Evolutionary conservation across 2,797 vertebrate genomes (phyloP).

Genomic region (Sebastes steindachneri): DNA sequence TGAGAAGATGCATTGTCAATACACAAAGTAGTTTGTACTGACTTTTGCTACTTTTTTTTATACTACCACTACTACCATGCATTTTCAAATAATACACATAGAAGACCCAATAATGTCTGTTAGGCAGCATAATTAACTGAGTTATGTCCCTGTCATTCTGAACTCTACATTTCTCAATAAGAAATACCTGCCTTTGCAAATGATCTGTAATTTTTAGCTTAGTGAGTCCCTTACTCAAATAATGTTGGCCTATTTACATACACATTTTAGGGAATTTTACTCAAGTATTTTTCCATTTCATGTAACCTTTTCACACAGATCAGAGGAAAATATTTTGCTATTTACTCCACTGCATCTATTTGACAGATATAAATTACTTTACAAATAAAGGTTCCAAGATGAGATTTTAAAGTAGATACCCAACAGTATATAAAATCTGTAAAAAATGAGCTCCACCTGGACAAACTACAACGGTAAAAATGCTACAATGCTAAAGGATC

Average conservation of each 20-base stretch:
- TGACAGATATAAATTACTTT: not conserved
- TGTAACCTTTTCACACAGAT: not conserved
- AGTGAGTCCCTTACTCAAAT: not conserved
- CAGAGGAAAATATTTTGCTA: no score
- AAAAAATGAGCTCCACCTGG: not conserved
- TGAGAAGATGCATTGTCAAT: not conserved
- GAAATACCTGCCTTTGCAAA: not conserved
- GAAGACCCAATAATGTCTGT: not conserved
- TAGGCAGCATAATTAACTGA: not conserved
- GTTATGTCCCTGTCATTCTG: not conserved
- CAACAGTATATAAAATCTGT: not conserved
- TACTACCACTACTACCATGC: not conserved
- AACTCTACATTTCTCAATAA: not conserved
- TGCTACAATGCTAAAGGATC: not conserved
- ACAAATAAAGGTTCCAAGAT: not conserved
- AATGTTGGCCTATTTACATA: not conserved
- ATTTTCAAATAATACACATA: not conserved
- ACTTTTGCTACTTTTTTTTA: not conserved
- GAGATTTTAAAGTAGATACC: not conserved
- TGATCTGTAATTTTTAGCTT: not conserved
- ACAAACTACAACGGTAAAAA: not conserved
- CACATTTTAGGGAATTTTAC: not conserved
- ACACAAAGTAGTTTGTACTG: not conserved
- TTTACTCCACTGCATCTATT: not conserved
- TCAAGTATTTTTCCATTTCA: not conserved